A percentile compares a stretch with the other conserved stretches of the same genome.
Conservation (phyloP, 2,113 vertebrate genomes). For the Sturnus vulgaris region DNA sequence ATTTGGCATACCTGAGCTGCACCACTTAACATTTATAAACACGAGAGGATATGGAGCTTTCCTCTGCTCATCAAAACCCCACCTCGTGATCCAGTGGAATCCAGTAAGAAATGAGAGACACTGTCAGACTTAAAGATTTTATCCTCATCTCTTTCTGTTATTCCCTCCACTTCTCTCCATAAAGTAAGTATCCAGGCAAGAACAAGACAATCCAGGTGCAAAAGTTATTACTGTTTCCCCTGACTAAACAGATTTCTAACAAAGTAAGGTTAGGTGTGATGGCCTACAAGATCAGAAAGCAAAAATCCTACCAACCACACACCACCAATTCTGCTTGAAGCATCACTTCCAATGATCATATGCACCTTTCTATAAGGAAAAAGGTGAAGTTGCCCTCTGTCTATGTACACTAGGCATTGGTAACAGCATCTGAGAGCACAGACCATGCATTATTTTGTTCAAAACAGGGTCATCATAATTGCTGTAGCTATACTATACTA, state of each 20-base stretch:
- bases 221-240: not conserved
- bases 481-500: not conserved
- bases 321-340: not conserved
- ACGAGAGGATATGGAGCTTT: not conserved
- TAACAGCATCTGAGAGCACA: not conserved
- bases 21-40: not conserved
- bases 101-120: not conserved
- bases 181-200: not conserved
- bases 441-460: not conserved
- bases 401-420: not conserved
- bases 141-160: not conserved
- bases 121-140: not conserved
- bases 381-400: not conserved
- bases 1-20: not conserved
- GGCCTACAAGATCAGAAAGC: not conserved
- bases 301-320: not conserved
- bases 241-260: not conserved
- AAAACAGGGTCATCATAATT: not conserved
- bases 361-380: not conserved
- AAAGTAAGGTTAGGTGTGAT: not conserved
- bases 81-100: not conserved
- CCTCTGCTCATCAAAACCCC: not conserved
- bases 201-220: not conserved
- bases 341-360: not conserved
- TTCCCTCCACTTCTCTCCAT: not conserved